Evolutionary conservation across 2,797 vertebrate genomes (phyloP).

Genomic region (Microctenopoma stevenorrisi): DNA sequence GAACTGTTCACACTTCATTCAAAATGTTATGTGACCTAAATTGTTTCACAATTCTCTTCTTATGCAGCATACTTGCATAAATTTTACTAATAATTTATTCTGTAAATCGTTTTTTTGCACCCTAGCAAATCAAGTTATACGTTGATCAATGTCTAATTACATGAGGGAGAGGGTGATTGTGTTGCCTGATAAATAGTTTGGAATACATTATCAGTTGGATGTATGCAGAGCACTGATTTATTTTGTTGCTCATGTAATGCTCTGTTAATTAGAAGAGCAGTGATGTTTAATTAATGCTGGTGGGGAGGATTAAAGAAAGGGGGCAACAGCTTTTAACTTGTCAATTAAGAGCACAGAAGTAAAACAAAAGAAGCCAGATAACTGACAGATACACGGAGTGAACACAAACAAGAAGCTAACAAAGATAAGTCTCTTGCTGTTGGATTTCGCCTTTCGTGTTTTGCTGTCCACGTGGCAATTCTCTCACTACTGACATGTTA

Average conservation of each 20-base stretch:
- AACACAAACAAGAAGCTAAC: slow-evolving; percentile 55
- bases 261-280: slow-evolving; percentile 77
- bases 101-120: slow-evolving; percentile 35
- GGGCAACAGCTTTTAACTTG: slow-evolving; percentile 70
- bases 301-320: slow-evolving; percentile 59
- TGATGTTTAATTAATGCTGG: slow-evolving; percentile 77
- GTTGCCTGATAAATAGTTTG: slow-evolving; percentile 60
- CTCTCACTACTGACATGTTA: background rate
- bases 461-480: slow-evolving; percentile 18
- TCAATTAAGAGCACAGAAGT: slow-evolving; percentile 70
- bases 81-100: slow-evolving; percentile 62
- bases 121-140: slow-evolving; percentile 73
- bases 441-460: background rate
- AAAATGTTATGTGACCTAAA: slow-evolving; percentile 16
- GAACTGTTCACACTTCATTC: slow-evolving; percentile 8
- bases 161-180: slow-evolving; percentile 57
- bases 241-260: slow-evolving; percentile 76
- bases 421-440: slow-evolving; percentile 6
- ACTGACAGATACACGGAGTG: slow-evolving; percentile 57
- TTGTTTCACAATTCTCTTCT: slow-evolving; percentile 39
- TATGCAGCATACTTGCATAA: slow-evolving; percentile 48
- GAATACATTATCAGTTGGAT: slow-evolving; percentile 65
- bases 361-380: slow-evolving; percentile 57
- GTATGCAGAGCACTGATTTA: slow-evolving; percentile 69
- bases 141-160: slow-evolving; percentile 80